Conservation (phyloP, 2,113 vertebrate species). For the Urocolius indicus region DNA sequence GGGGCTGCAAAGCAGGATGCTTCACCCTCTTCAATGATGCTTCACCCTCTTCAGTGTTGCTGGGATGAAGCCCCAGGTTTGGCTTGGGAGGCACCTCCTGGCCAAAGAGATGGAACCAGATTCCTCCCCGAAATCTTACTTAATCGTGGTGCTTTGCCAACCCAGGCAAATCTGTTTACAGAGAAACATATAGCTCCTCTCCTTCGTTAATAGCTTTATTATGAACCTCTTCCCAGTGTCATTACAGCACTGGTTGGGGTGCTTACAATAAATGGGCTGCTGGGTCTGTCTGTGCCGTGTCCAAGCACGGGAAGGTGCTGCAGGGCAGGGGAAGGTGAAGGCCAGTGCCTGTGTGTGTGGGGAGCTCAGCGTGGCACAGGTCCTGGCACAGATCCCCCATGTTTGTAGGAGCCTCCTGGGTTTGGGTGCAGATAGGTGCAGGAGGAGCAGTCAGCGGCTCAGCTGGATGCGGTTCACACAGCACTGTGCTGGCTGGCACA, state of each 20-base stretch:
- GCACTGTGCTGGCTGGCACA: rapidly evolving
- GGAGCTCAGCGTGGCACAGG: rapidly evolving
- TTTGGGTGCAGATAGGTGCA: rapidly evolving
- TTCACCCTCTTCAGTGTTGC: rapidly evolving
- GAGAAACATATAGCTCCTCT: rapidly evolving
- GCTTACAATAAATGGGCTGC: neutral
- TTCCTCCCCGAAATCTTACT: neutral
- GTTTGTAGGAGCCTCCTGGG: neutral
- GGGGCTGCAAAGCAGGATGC: neutral
- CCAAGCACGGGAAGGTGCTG: rapidly evolving
- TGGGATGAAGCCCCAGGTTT: neutral
- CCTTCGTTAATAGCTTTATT: neutral
- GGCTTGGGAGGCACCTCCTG: neutral
- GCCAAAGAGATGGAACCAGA: rapidly evolving
- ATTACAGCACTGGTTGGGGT: rapidly evolving
- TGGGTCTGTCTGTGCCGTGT: rapidly evolving
- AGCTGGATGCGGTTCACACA: rapidly evolving
- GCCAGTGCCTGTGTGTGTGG: rapidly evolving
- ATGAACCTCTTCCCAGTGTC: neutral
- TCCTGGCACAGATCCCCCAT: rapidly evolving
- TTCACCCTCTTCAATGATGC: rapidly evolving
- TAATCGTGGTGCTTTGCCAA: rapidly evolving
- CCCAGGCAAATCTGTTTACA: neutral
- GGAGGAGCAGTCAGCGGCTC: rapidly evolving
- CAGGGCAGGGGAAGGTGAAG: neutral